Base-by-base conservation (phyloP, 2,113 vertebrate genomes). In the Labeo catla region DNA sequence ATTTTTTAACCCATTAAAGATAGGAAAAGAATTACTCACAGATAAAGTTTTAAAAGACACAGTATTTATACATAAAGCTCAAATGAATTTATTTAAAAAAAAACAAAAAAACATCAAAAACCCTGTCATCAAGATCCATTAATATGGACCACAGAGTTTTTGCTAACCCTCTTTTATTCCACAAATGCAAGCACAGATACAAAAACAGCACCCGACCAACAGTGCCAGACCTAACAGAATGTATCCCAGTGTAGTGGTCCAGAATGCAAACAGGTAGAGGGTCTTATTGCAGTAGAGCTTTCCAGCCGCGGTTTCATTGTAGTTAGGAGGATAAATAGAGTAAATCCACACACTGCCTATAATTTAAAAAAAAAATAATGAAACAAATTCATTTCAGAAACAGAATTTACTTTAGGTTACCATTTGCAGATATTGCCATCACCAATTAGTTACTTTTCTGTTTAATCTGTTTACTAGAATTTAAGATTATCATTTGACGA, bases 321-420 rank as follows among this genome's bases (percentile, higher is more conserved):
- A 95, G 84, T 92, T 92, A 2, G 95, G 93, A 61, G 93, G 0
- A 21, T 96, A 96, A 72, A 95, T 93, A 1, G 93, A 91, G 90
- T 95, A 96, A 89, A 95, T 93, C 94, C 94, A 95, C 76, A 94
- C 92, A 9, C 93, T 95, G 74, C 95, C 95, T 95, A 28, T n/a
- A 65, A 66, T 34, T 11, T 13, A 89, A 15, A 52, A 49, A 52
- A 3, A 0, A 1, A 74, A 2, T 15, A 12, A 68, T 0, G 2
- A 23, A 66, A 34, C 3, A 61, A 49, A 59, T 34, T 1, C 3
- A 34, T 34, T 66, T 36, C 65, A 36, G 28, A 66, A 68, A 70
- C 16, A 9, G 1, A 68, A 39, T 2, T 36, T 68, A 59, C 8
- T 23, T 23, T 23, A 23, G 21, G n/a, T 63, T 23, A 23, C 0